A percentile compares a stretch with the other conserved stretches of the same genome.
phyloP scores from a whole-genome alignment of 2,888 invertebrate species.

The Lycocerus yunnanus region DNA sequence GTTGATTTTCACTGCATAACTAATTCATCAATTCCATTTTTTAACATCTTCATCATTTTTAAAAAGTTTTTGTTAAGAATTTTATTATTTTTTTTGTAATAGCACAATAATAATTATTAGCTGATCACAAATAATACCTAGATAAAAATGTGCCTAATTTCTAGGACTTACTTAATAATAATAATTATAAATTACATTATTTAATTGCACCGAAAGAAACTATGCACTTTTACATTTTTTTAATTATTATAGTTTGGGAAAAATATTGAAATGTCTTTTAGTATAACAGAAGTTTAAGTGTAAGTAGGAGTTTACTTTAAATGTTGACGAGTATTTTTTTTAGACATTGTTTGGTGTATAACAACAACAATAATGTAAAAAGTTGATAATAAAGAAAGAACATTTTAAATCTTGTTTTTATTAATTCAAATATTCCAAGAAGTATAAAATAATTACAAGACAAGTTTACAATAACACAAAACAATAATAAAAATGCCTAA shows the following conservation, averaged over 20 bases:
- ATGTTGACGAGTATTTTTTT: background rate
- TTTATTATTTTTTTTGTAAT: background rate
- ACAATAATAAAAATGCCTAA: background rate
- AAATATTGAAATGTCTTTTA: background rate
- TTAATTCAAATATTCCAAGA: background rate
- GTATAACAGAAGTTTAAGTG: background rate
- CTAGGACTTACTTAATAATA: background rate
- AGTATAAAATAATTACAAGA: background rate
- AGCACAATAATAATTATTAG: background rate
- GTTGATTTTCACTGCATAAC: background rate
- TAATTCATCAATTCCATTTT: background rate
- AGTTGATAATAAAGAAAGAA: background rate
- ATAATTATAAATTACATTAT: background rate
- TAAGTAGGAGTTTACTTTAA: background rate
- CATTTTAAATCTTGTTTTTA: background rate
- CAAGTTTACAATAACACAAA: background rate
- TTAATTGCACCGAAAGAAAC: background rate
- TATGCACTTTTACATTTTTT: background rate
- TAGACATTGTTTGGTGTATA: background rate
- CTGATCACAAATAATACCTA: background rate
- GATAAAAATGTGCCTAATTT: conserved; percentile 9
- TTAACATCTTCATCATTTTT: background rate
- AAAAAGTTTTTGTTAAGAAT: background rate
- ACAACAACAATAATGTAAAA: background rate
- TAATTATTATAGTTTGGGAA: background rate